Evolutionary conservation across 2,797 vertebrate genomes (phyloP).

Genomic region (Xenentodon cancila): DNA sequence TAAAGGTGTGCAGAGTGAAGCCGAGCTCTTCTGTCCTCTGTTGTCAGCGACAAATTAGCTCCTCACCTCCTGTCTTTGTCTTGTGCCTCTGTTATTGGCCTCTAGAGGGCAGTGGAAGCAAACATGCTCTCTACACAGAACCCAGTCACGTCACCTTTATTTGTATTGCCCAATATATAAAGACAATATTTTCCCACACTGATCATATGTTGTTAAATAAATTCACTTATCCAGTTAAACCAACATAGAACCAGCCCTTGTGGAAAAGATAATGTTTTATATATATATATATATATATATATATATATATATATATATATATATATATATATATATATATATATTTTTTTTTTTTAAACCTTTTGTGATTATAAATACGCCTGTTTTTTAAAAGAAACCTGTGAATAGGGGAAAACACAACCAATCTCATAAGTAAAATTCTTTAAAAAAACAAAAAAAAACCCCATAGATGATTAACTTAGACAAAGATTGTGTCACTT

Average conservation of each 20-base stretch:
- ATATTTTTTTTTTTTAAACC: no score
- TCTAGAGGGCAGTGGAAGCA: conserved; percentile 53
- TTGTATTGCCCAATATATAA: background rate
- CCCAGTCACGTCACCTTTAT: background rate
- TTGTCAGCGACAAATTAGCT: conserved; percentile 44
- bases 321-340: no score
- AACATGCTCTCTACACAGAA: background rate
- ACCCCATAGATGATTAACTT: background rate
- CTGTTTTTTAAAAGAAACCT: no score
- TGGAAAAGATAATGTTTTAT: no score
- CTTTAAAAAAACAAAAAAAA: no score
- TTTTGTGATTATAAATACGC: no score
- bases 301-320: no score
- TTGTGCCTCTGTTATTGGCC: conserved; percentile 29
- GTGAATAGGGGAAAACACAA: no score
- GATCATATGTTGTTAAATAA: background rate
- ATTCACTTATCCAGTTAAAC: background rate
- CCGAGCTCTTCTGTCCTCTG: conserved; percentile 30
- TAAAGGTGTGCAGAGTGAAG: conserved; percentile 48
- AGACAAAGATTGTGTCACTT: conserved; percentile 2
- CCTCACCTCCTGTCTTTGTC: background rate
- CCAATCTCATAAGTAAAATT: no score
- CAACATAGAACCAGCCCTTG: no score
- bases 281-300: no score
- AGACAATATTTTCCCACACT: background rate